phyloP scores from a whole-genome alignment of 2,113 vertebrate genomes.

The Chaetodon trifascialis region DNA sequence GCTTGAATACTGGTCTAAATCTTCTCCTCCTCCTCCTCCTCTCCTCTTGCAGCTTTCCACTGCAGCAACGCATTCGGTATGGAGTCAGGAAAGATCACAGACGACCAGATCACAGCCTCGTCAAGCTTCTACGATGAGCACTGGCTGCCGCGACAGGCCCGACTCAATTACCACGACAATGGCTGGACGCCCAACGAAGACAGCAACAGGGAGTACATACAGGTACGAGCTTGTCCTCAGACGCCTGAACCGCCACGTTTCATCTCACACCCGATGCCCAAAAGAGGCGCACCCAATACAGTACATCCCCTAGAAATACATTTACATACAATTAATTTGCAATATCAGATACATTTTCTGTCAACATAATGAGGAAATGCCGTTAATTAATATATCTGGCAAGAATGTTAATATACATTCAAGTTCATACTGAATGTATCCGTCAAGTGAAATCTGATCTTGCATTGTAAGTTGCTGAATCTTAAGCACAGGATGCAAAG shows the following conservation, averaged over 20 bases:
- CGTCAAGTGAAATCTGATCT: too few species aligned
- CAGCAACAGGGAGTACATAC: slow-evolving; percentile 95
- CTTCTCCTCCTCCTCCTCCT: background rate
- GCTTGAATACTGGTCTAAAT: background rate
- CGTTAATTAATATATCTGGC: background rate
- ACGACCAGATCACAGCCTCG: slow-evolving; percentile 95
- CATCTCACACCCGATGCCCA: too few species aligned
- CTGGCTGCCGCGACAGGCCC: slow-evolving; percentile 94
- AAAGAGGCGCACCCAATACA: too few species aligned
- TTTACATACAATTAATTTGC: too few species aligned
- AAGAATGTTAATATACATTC: too few species aligned
- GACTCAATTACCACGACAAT: slow-evolving; percentile 94
- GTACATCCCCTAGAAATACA: too few species aligned
- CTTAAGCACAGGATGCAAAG: background rate
- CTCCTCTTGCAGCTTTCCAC: slow-evolving; percentile 88
- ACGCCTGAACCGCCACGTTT: background rate
- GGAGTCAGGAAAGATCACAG: slow-evolving; percentile 94
- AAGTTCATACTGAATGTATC: too few species aligned
- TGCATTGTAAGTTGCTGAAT: background rate
- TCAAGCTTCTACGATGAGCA: slow-evolving; percentile 90
- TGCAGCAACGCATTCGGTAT: slow-evolving; percentile 94
- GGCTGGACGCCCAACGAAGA: slow-evolving; percentile 96
- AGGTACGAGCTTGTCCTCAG: slow-evolving; percentile 82
- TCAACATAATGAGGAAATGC: too few species aligned
- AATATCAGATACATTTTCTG: background rate